Evolutionary conservation across 2,797 vertebrate genomes (phyloP), one percentile per base, ranked within the genome.

Genomic region (Takifugu rubripes): DNA sequence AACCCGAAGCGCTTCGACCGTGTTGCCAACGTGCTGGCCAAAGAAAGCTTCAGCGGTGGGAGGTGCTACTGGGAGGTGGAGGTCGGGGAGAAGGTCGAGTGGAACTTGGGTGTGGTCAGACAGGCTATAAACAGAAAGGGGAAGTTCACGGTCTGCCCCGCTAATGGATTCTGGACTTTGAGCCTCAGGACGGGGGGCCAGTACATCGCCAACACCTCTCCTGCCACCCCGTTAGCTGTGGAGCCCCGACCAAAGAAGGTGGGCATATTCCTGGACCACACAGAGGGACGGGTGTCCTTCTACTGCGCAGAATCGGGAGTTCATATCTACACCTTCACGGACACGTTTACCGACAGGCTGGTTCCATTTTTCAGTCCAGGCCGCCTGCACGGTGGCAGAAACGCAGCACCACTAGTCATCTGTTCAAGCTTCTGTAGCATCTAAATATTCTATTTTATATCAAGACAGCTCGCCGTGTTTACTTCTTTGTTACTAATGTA

Each of bases 51-150:
- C 58, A 45, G 59, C 59, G 61, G 76, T 0, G 93, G 92, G 24
- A 86, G 84, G 46, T 87, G 83, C 65, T 92, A 87, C 87, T 96
- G 93, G 93, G 93, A 93, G 60, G 90, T 92, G 74, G 88, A 90
- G 53, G 91, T 92, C 4, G 90, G 86, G 9, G 85, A 88, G 29
- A 92, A 92, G 85, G 81, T 87, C 0, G 92, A 92, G 52, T 93
- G 91, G 91, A 85, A 75, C 62, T 54, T 93, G 45, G 92, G 92
- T 1, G 80, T 92, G 17, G 90, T 79, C 59, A 89, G 75, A 53
- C 81, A 92, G 58, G 87, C 90, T 5, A 66, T 90, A 59, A 92
- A 92, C 86, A 85, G 92, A 67, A 93, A 92, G 66, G 90, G 91
- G 31, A 91, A 89, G 81, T 90, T 92, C 61, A 90, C 84, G 0